Conservation (phyloP, 2,888 invertebrate species). For the Cataglyphis altisquamis region DNA sequence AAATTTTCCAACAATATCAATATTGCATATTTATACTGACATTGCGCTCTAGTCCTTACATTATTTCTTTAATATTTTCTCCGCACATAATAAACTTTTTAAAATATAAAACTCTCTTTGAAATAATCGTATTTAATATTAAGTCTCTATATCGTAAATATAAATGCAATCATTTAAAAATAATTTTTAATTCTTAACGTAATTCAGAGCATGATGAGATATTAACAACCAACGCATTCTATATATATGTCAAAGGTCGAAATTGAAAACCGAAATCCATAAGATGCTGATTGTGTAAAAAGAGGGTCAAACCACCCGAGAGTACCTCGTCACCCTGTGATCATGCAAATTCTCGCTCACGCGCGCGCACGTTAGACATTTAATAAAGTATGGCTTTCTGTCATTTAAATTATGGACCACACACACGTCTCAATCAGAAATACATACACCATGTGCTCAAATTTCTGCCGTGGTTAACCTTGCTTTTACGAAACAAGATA, state of each 20-base stretch:
- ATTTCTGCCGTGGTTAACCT: background rate
- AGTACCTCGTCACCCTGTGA: constrained; percentile 30
- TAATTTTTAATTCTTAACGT: background rate
- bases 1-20: background rate
- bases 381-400: constrained; percentile 39
- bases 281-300: background rate
- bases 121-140: background rate
- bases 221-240: background rate
- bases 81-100: background rate
- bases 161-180: background rate
- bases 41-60: background rate
- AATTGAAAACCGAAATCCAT: constrained; percentile 8
- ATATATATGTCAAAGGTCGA: background rate
- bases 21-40: background rate
- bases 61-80: background rate
- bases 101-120: background rate
- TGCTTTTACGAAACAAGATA: background rate
- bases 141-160: background rate
- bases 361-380: constrained; percentile 1
- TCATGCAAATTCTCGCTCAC: constrained; percentile 43
- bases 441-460: background rate
- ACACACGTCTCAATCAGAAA: constrained; percentile 21
- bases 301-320: background rate
- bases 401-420: constrained; percentile 37
- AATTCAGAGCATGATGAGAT: background rate